Evolutionary conservation across 2,113 vertebrate species (phyloP).

Genomic region (Equus quagga): DNA sequence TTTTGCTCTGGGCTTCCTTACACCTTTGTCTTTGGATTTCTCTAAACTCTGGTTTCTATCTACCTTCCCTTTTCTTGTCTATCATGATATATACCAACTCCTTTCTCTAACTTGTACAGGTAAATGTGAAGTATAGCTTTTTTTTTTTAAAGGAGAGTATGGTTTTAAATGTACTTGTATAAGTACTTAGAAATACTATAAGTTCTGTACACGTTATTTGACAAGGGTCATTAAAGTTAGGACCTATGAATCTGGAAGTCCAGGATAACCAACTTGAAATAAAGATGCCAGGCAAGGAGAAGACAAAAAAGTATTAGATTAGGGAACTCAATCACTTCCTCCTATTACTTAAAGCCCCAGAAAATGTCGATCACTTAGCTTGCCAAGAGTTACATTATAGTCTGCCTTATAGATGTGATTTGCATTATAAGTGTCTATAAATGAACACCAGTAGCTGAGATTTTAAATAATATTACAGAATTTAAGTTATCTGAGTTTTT

Average conservation of each 20-base stretch:
- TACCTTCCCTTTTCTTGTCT: background rate
- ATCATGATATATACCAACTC: no score
- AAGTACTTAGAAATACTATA: background rate
- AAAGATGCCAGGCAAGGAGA: background rate
- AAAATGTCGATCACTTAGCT: background rate
- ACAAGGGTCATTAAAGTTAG: fast-evolving
- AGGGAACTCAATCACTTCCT: background rate
- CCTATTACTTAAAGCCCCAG: background rate
- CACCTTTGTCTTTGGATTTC: background rate
- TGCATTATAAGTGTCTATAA: background rate
- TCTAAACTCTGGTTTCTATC: background rate
- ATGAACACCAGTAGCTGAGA: background rate
- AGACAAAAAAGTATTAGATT: background rate
- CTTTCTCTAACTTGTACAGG: background rate
- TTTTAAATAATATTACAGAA: background rate
- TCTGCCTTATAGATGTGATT: background rate
- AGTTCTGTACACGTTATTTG: background rate
- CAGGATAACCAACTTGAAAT: background rate
- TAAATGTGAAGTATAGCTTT: background rate
- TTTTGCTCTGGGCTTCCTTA: background rate
- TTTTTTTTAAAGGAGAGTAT: background rate
- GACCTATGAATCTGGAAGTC: background rate
- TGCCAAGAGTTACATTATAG: background rate
- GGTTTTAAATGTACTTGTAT: background rate
- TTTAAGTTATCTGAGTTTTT: background rate